phyloP scores from a whole-genome alignment of 2,797 vertebrate genomes.

The Dipus sagitta region DNA sequence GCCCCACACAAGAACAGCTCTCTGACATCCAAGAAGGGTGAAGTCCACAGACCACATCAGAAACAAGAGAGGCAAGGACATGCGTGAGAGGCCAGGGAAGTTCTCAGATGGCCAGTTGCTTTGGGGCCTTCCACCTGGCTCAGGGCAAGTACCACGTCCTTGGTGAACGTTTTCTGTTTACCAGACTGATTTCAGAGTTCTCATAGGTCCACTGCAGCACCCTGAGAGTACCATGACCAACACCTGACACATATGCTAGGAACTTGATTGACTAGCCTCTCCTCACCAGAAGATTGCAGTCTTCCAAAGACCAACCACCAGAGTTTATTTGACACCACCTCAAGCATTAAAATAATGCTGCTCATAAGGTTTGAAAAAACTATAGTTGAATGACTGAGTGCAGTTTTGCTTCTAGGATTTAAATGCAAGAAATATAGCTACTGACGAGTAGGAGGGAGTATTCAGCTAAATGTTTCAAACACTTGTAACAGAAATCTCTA shows the following conservation, averaged over 20 bases:
- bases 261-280: neutral
- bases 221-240: neutral
- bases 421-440: constrained; percentile 2
- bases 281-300: constrained; percentile 5
- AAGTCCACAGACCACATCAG: neutral
- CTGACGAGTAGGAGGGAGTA: neutral
- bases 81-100: neutral
- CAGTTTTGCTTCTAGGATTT: neutral
- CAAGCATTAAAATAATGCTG: neutral
- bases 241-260: neutral
- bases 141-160: neutral
- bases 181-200: neutral
- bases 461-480: constrained; percentile 9
- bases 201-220: fast-evolving
- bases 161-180: neutral
- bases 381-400: neutral
- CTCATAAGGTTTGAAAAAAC: neutral
- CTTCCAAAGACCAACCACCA: neutral
- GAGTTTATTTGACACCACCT: constrained; percentile 40
- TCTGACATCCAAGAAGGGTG: neutral
- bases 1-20: neutral
- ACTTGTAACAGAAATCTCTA: constrained; percentile 23
- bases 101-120: neutral
- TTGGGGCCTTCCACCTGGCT: neutral
- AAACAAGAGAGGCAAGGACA: neutral